phyloP scores from a whole-genome alignment of 92 coral and sea anemone genomes.

The Pocillopora grandis region DNA sequence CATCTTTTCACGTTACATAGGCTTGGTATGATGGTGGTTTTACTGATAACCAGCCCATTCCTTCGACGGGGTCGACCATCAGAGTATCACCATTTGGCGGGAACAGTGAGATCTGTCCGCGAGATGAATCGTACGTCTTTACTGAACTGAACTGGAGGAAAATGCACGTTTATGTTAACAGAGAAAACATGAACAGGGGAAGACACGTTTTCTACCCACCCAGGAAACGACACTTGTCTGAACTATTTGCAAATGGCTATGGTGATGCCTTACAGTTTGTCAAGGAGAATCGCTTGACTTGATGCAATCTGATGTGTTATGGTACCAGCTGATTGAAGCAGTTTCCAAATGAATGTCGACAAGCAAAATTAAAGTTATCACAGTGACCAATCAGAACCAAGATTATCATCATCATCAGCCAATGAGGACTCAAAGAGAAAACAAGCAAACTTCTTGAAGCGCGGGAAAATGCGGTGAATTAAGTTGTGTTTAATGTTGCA shows the following conservation, averaged over 20 bases:
- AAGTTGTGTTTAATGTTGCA: no score
- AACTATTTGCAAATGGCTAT: constrained; percentile 60
- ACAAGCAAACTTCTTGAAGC: no score
- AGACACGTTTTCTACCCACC: constrained; percentile 85
- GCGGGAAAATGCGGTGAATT: no score
- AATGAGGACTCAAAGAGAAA: no score
- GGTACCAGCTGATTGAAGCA: no score
- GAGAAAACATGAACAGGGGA: constrained; percentile 76
- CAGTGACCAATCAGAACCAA: no score
- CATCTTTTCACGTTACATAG: constrained; percentile 36
- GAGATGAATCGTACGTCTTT: constrained; percentile 63
- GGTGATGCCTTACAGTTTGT: constrained; percentile 64
- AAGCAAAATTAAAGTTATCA: no score
- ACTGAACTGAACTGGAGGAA: constrained; percentile 71
- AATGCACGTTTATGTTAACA: constrained; percentile 81
- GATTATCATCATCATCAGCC: no score
- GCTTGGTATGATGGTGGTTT: constrained; percentile 97
- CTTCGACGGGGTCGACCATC: constrained; percentile 76
- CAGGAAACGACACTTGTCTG: constrained; percentile 24
- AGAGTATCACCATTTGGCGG: constrained; percentile 96
- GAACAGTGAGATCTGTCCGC: constrained; percentile 87
- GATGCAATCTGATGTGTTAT: no score
- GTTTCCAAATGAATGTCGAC: no score
- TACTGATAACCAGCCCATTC: constrained; percentile 85
- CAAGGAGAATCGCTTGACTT: constrained; percentile 17